Percentiles rank a stretch among this genome's conserved stretches.
phyloP scores from a whole-genome alignment of 2,113 vertebrate species.

The Monopterus albus region DNA sequence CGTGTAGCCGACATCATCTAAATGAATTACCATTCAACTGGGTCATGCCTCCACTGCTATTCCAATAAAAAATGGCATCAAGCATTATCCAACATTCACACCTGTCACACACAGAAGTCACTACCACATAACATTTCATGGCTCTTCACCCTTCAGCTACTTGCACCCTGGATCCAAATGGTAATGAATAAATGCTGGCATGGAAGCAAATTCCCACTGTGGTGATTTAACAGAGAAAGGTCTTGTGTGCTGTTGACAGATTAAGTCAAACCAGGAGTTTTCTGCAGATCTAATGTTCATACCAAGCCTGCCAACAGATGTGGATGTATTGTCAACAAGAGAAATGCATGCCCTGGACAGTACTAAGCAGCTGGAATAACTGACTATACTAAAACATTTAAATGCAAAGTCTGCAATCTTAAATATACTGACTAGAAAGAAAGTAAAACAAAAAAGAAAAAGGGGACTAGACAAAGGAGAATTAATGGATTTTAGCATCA shows the following conservation, averaged over 20 bases:
- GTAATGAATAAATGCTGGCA: slow-evolving; percentile 43
- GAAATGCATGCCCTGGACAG: slow-evolving; percentile 9
- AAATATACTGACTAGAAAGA: slow-evolving; percentile 41
- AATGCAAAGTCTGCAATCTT: slow-evolving; percentile 40
- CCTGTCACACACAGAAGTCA: slow-evolving; percentile 50
- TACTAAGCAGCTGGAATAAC: slow-evolving; percentile 5
- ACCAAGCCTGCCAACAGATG: background rate
- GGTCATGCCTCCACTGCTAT: slow-evolving; percentile 4
- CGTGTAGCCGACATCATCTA: background rate
- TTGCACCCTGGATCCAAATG: slow-evolving; percentile 36
- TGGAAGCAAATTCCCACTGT: background rate
- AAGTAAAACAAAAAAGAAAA: slow-evolving; percentile 3
- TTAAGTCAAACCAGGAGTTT: slow-evolving; percentile 5
- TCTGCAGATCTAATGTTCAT: slow-evolving; percentile 5
- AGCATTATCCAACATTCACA: slow-evolving; percentile 50
- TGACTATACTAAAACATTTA: background rate
- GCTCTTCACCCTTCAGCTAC: slow-evolving; percentile 44
- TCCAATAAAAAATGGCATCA: slow-evolving; percentile 39
- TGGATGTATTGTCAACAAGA: slow-evolving; percentile 20
- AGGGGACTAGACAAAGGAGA: slow-evolving; percentile 44
- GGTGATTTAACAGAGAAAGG: slow-evolving; percentile 11
- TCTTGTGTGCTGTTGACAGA: background rate
- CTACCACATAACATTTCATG: slow-evolving; percentile 48
- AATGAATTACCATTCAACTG: slow-evolving; percentile 12
- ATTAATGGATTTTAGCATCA: slow-evolving; percentile 53